Conservation (phyloP, 2,113 vertebrate species). For the Nicator chloris region DNA sequence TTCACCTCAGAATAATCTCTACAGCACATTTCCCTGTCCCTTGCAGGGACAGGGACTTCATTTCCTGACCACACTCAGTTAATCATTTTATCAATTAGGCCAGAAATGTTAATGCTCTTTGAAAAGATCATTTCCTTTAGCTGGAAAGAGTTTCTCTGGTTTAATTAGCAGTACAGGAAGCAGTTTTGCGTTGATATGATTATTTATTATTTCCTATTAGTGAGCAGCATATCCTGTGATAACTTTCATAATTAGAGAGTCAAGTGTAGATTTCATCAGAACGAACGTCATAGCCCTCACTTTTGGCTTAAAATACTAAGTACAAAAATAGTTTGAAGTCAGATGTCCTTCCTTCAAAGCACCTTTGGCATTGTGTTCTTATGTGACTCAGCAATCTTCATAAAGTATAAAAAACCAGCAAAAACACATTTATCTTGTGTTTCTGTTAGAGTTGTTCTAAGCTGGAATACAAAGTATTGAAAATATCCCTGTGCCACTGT, state of each 20-base stretch:
- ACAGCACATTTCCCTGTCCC: neutral
- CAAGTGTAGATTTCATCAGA: conserved; percentile 20
- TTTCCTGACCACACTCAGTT: conserved; percentile 43
- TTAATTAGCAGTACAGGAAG: conserved; percentile 66
- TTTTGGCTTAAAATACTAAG: neutral
- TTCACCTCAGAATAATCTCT: conserved; percentile 20
- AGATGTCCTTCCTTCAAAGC: neutral
- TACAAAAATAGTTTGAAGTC: neutral
- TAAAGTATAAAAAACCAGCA: neutral
- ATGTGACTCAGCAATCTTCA: neutral
- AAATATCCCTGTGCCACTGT: neutral
- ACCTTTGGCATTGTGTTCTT: neutral
- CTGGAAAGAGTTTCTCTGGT: conserved; percentile 17
- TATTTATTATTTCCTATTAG: conserved; percentile 74
- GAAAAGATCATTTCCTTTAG: conserved; percentile 59
- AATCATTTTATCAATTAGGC: conserved; percentile 34
- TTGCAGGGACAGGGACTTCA: neutral
- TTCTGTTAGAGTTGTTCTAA: neutral
- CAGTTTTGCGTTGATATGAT: conserved; percentile 33
- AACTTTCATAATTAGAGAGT: conserved; percentile 23
- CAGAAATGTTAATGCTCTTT: conserved; percentile 31
- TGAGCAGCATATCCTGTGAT: conserved; percentile 41
- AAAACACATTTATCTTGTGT: neutral
- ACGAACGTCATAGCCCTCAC: neutral
- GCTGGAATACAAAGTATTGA: neutral